Conservation (phyloP, 2,888 invertebrate genomes). For the Limnephilus marmoratus region DNA sequence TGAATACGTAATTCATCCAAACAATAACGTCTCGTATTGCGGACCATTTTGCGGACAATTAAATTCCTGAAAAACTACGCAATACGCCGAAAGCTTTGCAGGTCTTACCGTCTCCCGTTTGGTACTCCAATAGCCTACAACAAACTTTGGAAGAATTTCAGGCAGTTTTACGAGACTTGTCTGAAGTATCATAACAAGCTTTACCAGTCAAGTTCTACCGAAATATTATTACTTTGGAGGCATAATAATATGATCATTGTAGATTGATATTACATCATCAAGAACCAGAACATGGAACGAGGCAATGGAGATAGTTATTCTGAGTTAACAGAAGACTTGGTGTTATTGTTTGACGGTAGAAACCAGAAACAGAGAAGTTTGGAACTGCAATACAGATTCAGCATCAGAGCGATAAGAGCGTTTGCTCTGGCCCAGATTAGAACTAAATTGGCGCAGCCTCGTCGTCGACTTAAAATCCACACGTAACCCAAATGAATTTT, state of each 20-base stretch:
- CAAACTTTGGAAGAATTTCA: background rate
- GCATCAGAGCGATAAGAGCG: background rate
- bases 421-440: background rate
- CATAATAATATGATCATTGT: background rate
- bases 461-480: too few relatives aligned
- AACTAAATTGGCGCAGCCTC: too few relatives aligned
- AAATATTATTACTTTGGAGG: background rate
- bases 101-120: background rate
- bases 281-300: background rate
- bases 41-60: conserved; percentile 36
- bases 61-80: conserved; percentile 24
- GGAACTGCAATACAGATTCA: background rate
- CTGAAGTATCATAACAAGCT: background rate
- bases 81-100: background rate
- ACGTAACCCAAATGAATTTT: too few relatives aligned
- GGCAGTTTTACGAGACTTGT: background rate
- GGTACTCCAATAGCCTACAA: background rate
- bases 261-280: background rate
- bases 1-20: conserved; percentile 37
- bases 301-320: background rate
- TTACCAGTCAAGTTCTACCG: background rate
- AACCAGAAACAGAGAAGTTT: background rate
- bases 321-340: background rate
- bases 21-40: conserved; percentile 41
- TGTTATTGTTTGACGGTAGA: background rate